Evolutionary conservation across 2,888 invertebrate genomes (phyloP).

Genomic region (Scaptomyza flava): DNA sequence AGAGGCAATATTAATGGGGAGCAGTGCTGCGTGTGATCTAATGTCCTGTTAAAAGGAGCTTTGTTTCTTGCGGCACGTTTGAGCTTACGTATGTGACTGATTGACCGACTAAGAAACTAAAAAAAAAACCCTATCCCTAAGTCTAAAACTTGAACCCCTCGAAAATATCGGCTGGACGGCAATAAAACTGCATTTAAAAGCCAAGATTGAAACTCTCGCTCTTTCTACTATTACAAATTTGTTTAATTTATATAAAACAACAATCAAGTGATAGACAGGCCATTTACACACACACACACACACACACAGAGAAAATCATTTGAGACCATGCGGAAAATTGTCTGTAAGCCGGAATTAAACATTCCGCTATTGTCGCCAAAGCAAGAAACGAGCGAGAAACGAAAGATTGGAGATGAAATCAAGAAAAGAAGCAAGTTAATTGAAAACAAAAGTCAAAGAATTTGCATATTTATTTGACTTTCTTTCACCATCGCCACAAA

Average conservation of each 20-base stretch:
- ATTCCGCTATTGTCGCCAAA: constrained; percentile 52
- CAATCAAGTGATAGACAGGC: constrained; percentile 7
- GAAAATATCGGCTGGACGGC: constrained; percentile 67
- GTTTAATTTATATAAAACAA: constrained; percentile 48
- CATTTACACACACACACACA: constrained; percentile 14
- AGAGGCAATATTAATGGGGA: constrained; percentile 41
- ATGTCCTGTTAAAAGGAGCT: constrained; percentile 17
- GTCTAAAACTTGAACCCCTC: constrained; percentile 44
- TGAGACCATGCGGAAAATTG: constrained; percentile 57
- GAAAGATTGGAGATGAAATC: constrained; percentile 23
- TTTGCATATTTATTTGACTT: constrained; percentile 76
- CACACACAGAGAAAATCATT: constrained; percentile 29
- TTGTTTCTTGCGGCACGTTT: constrained; percentile 38
- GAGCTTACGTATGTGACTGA: constrained; percentile 12
- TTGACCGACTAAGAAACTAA: constrained; percentile 33
- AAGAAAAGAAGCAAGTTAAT: constrained; percentile 69
- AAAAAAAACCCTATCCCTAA: constrained; percentile 17
- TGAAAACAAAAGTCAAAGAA: constrained; percentile 80
- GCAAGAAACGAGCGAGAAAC: neutral
- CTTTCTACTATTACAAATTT: constrained; percentile 51
- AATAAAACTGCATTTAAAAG: constrained; percentile 43
- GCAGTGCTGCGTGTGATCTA: constrained; percentile 29
- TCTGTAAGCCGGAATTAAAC: constrained; percentile 50
- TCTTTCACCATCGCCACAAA: constrained; percentile 28
- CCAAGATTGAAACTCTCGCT: too few relatives aligned